A percentile compares a stretch with the other conserved stretches of the same genome.
These are phyloP conservation scores for Oncorhynchus tshawytscha DNA, from an alignment of 2,113 vertebrate species.

Conservation along the genomic window DNA sequence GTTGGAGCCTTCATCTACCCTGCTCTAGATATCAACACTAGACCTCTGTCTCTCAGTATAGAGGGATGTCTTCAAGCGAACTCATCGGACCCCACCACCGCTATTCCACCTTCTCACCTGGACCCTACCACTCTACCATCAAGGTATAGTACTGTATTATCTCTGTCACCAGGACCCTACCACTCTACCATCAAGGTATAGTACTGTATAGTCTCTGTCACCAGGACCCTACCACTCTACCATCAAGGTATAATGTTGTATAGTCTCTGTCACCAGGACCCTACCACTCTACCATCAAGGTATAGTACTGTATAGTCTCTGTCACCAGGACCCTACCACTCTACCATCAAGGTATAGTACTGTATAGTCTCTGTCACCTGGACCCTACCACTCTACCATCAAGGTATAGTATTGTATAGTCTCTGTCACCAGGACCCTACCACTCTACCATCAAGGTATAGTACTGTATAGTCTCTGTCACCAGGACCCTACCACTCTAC, in stretches of 20 bases:
- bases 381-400: conserved; percentile 21
- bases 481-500: too few species aligned
- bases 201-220: too few species aligned
- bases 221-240: too few species aligned
- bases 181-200: too few species aligned
- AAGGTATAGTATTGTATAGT: conserved; percentile 50
- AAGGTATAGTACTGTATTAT: too few species aligned
- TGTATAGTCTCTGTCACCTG: neutral
- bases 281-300: too few species aligned
- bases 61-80: conserved; percentile 56
- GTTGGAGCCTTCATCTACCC: conserved; percentile 78
- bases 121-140: neutral
- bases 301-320: too few species aligned
- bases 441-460: conserved; percentile 54
- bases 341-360: too few species aligned
- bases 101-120: neutral
- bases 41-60: conserved; percentile 70
- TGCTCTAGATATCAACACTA: conserved; percentile 63
- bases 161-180: too few species aligned
- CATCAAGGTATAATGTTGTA: too few species aligned
- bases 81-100: conserved; percentile 48
- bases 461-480: neutral
- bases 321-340: too few species aligned
- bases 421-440: neutral
- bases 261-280: too few species aligned